Percentiles rank a stretch among this genome's conserved stretches.
Evolutionary conservation across 2,113 vertebrate species (phyloP).

Genomic region (Psammodynastes pulverulentus): DNA sequence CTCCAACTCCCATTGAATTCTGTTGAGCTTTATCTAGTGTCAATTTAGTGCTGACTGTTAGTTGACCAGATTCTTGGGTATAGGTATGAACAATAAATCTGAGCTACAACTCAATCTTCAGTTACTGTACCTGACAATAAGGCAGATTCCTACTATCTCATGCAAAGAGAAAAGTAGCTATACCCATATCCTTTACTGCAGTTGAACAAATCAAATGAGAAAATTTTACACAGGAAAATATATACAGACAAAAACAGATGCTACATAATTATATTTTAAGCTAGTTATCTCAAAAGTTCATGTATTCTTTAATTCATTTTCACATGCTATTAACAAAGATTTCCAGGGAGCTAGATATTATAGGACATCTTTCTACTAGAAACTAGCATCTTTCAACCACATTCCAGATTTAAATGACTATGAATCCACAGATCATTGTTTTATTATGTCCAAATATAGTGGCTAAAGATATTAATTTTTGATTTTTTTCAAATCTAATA

Average conservation of each 20-base stretch:
- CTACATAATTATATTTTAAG: neutral
- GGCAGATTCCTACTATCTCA: neutral
- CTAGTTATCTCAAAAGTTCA: neutral
- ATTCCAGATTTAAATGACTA: neutral
- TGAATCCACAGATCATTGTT: neutral
- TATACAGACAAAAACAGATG: neutral
- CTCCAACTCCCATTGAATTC: neutral
- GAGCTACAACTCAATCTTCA: neutral
- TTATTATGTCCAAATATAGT: neutral
- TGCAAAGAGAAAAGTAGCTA: neutral
- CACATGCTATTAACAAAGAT: neutral
- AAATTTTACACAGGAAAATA: neutral
- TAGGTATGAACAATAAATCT: neutral
- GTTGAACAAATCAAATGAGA: neutral
- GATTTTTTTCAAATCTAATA: neutral
- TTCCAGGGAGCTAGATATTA: neutral
- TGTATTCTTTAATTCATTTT: neutral
- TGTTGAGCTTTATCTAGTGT: neutral
- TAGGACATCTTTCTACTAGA: neutral
- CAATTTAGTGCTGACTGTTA: neutral
- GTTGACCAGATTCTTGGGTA: neutral
- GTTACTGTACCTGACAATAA: neutral
- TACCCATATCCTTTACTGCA: neutral
- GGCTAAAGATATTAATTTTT: neutral
- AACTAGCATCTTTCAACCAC: neutral